Evolutionary conservation across 2,888 invertebrate genomes (phyloP), one percentile per base, ranked within the genome.

Genomic region (Monoplex corrugatus): DNA sequence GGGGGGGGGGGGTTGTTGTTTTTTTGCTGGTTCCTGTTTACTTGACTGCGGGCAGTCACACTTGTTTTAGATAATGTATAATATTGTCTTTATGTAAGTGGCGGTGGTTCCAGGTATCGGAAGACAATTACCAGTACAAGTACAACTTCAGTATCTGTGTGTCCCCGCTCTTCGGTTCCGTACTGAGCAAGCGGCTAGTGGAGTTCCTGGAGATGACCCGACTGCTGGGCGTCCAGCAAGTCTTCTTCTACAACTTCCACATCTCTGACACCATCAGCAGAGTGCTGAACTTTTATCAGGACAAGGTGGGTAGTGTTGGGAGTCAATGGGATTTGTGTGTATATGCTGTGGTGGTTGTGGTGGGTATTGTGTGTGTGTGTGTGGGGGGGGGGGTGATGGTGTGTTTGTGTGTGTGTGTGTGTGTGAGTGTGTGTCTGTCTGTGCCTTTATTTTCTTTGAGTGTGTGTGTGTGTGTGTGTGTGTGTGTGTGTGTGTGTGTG

Each of bases 201-300:
- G 95, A 95, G 88, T 95, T 94, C 87, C 91, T 95, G 35, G 95
- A 95, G 90, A 87, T 95, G 19, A 92, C 93, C 83, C 90, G 92
- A 45, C 84, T 95, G 19, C 88, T 95, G 68, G 95, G 95, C 28
- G 94, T 93, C 80, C 91, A 94, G 68, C 94, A 95, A 91, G 94
- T 95, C 89, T 93, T 93, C 57, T 94, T 95, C 90, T 95, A 95
- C 90, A 89, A 93, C 89, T 91, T 90, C 89, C 88, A 89, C 38
- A 90, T 93, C 28, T 86, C 90, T 38, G 91, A 89, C 40, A 90
- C 91, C n/a, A 90, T 92, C 13, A 88, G 89, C 38, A 88, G 90
- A 82, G 91, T 93, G 32, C 91, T 95, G 50, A 87, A 92, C 1
- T 93, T 92, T 87, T 95, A 95, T 88, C 86, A 86, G 68, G 89